These are phyloP conservation scores for Tiliacea citrago DNA, from an alignment of 2,888 invertebrate species.

Conservation along the genomic window DNA sequence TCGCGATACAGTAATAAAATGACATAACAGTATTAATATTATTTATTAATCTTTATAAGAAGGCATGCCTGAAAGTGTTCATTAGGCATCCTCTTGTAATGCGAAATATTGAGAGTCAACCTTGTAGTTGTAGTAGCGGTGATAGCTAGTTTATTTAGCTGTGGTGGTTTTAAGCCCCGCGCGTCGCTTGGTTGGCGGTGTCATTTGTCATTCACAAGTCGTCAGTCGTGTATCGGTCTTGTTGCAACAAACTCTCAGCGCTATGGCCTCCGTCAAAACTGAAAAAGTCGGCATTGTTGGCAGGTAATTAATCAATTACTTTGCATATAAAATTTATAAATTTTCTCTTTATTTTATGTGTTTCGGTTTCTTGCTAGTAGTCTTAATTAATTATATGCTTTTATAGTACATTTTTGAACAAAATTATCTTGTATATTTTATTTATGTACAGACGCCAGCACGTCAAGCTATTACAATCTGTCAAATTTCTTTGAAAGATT, in stretches of 20 bases:
- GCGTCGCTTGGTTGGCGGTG: conserved; percentile 54
- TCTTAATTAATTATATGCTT: background rate
- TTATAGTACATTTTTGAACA: background rate
- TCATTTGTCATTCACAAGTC: conserved; percentile 75
- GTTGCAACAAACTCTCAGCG: conserved; percentile 60
- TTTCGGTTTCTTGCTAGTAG: background rate
- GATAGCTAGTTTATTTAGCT: conserved; percentile 71
- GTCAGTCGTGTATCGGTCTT: conserved; percentile 67
- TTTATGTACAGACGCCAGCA: too few species aligned
- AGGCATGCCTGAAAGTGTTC: background rate
- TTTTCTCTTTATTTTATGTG: background rate
- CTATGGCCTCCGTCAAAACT: conserved; percentile 86
- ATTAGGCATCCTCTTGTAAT: conserved; percentile 19
- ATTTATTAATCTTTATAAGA: background rate
- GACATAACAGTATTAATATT: background rate
- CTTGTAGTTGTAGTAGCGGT: conserved; percentile 66
- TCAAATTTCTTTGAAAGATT: too few species aligned
- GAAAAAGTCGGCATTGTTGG: conserved; percentile 95
- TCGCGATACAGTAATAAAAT: background rate
- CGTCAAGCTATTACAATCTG: too few species aligned
- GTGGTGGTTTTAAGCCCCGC: conserved; percentile 67
- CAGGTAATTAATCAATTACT: conserved; percentile 89
- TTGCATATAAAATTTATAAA: background rate
- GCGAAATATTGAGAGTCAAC: conserved; percentile 54
- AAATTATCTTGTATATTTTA: background rate